A percentile compares a stretch with the other conserved stretches of the same genome.
Conservation (phyloP, 2,888 invertebrate species). For the Scaptomyza parva region DNA sequence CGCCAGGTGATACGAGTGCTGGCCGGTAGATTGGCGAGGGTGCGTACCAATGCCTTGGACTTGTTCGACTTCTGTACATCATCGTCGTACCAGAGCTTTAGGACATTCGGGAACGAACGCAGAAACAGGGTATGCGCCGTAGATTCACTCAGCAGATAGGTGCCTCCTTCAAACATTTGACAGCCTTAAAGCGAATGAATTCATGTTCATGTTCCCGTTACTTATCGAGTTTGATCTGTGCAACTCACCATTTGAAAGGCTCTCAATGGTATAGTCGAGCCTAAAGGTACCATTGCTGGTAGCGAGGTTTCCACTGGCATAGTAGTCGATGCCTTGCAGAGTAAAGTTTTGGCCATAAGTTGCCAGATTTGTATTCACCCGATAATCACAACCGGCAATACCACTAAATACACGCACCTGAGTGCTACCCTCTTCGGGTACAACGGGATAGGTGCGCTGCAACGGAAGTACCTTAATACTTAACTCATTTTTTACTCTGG, state of each 20-base stretch:
- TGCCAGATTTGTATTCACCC: conserved; percentile 67
- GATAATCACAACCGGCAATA: conserved; percentile 85
- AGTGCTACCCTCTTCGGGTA: conserved; percentile 87
- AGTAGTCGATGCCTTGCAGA: conserved; percentile 65
- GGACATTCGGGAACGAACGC: conserved; percentile 44
- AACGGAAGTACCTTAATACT: not conserved
- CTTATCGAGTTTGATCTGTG: not conserved
- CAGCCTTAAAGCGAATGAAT: conserved; percentile 67
- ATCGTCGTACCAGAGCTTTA: conserved; percentile 71
- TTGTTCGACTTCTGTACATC: conserved; percentile 78
- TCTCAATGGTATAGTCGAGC: conserved; percentile 52
- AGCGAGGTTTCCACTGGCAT: conserved; percentile 63
- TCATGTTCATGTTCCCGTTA: not conserved
- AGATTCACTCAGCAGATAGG: conserved; percentile 53
- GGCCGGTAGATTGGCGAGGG: conserved; percentile 68
- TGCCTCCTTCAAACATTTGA: conserved; percentile 47
- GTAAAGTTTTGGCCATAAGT: conserved; percentile 43
- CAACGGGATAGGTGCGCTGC: conserved; percentile 88
- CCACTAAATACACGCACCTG: conserved; percentile 91
- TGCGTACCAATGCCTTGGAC: conserved; percentile 72
- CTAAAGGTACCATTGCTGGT: conserved; percentile 50
- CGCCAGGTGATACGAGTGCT: conserved; percentile 64
- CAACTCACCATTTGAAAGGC: conserved; percentile 59
- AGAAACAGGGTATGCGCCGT: conserved; percentile 69
- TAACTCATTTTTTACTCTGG: too few relatives aligned